phyloP scores from a whole-genome alignment of 1,140 invertebrate genomes.

The Leguminivora glycinivorella region DNA sequence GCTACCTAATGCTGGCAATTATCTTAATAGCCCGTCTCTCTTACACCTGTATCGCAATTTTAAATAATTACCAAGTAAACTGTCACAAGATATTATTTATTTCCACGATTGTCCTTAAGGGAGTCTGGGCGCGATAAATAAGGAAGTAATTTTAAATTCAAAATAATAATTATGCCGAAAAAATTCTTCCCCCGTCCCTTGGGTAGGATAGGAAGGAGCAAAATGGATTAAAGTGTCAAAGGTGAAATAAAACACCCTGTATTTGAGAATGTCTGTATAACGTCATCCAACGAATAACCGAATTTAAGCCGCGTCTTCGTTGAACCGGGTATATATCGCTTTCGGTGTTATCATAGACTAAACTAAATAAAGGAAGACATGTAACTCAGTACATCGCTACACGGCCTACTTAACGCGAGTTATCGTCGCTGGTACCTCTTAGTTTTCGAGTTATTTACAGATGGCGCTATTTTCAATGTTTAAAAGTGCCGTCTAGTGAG shows the following conservation, averaged over 20 bases:
- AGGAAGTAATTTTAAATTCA: constrained; percentile 59
- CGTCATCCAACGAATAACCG: constrained; percentile 36
- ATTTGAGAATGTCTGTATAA: constrained; percentile 65
- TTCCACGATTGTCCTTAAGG: constrained; percentile 36
- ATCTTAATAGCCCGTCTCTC: not conserved
- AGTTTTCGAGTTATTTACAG: no score
- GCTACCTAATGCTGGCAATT: constrained; percentile 16
- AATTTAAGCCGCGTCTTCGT: not conserved
- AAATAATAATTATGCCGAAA: constrained; percentile 74
- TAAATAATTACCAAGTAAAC: constrained; percentile 18
- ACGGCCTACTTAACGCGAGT: no score
- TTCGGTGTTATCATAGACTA: no score
- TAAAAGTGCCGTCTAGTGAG: no score
- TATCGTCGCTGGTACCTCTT: no score
- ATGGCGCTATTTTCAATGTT: no score
- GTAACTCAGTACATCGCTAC: no score
- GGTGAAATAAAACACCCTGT: constrained; percentile 75
- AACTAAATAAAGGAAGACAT: no score
- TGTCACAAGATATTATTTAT: constrained; percentile 3
- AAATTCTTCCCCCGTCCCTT: constrained; percentile 64
- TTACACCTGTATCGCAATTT: constrained; percentile 20
- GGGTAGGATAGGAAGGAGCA: constrained; percentile 70
- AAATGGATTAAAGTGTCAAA: constrained; percentile 79
- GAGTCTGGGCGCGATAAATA: constrained; percentile 36
- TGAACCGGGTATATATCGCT: not conserved